phyloP scores from a whole-genome alignment of 1,140 invertebrate species.

The Nomia melanderi region DNA sequence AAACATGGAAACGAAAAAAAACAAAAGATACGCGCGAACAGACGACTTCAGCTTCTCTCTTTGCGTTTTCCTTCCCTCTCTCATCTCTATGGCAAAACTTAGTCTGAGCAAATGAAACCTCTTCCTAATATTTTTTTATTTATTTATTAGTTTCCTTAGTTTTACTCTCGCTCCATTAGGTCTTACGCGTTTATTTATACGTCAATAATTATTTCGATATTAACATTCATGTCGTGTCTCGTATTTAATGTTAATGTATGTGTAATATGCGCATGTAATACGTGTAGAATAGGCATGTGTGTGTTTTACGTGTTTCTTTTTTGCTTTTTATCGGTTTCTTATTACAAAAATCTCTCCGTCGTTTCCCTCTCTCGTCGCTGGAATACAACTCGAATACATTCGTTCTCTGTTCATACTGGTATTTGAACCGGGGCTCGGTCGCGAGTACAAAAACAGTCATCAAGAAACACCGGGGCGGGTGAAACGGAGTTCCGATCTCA shows the following conservation, averaged over 20 bases:
- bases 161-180: conserved; percentile 5
- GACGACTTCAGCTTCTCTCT: conserved; percentile 8
- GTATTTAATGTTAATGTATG: not conserved
- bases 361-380: conserved; percentile 4
- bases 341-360: not conserved
- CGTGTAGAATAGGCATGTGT: conserved; percentile 4
- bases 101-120: conserved; percentile 75
- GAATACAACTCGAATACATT: conserved; percentile 28
- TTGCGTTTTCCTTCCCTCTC: not conserved
- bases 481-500: not conserved
- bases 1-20: too few relatives aligned
- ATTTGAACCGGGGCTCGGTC: conserved; percentile 40
- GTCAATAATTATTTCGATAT: conserved; percentile 37
- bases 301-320: not conserved
- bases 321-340: not conserved
- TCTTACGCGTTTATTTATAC: conserved; percentile 17
- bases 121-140: conserved; percentile 21
- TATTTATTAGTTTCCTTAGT: conserved; percentile 2
- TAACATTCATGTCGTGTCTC: conserved; percentile 26
- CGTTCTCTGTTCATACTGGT: not conserved
- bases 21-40: conserved; percentile 49
- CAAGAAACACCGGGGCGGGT: conserved; percentile 40
- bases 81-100: conserved; percentile 74
- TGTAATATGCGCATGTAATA: not conserved
- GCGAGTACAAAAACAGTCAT: conserved; percentile 8